Evolutionary conservation across 2,888 invertebrate genomes (phyloP).

Genomic region (Ptychoptera albimana): DNA sequence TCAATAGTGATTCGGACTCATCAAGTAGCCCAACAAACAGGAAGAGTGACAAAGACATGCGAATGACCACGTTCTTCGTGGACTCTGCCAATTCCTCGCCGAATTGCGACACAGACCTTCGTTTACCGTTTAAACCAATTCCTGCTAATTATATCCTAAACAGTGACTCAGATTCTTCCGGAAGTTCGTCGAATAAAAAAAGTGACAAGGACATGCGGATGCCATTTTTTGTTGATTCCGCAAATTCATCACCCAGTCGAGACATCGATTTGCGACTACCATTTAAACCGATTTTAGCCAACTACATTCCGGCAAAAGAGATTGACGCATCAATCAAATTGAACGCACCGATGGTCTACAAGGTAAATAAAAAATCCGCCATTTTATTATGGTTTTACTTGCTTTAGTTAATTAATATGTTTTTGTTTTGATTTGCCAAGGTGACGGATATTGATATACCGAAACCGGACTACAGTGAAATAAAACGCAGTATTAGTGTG

Average conservation of each 20-base stretch:
- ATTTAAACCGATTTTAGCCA: constrained; percentile 60
- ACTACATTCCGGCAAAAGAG: constrained; percentile 71
- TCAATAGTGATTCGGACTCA: constrained; percentile 75
- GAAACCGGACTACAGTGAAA: constrained; percentile 56
- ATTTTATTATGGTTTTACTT: too few species aligned
- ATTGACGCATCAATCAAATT: constrained; percentile 69
- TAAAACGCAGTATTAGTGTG: constrained; percentile 52
- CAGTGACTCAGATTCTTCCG: constrained; percentile 70
- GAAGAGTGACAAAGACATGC: constrained; percentile 21
- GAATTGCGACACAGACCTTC: constrained; percentile 53
- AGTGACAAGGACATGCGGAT: constrained; percentile 21
- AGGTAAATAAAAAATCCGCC: constrained; percentile 23
- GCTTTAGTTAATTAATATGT: neutral
- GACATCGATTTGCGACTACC: constrained; percentile 68
- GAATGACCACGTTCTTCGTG: constrained; percentile 13
- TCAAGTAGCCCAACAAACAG: constrained; percentile 26
- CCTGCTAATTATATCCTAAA: constrained; percentile 67
- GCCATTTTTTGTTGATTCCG: constrained; percentile 10
- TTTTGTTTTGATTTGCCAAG: constrained; percentile 9
- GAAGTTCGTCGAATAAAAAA: constrained; percentile 12
- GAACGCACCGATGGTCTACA: constrained; percentile 58
- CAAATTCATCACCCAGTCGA: constrained; percentile 16
- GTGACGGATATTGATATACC: constrained; percentile 44
- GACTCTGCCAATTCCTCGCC: constrained; percentile 3
- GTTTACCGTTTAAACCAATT: constrained; percentile 64